phyloP scores from a whole-genome alignment of 2,888 invertebrate species.

The Epistrophella euchroma region DNA sequence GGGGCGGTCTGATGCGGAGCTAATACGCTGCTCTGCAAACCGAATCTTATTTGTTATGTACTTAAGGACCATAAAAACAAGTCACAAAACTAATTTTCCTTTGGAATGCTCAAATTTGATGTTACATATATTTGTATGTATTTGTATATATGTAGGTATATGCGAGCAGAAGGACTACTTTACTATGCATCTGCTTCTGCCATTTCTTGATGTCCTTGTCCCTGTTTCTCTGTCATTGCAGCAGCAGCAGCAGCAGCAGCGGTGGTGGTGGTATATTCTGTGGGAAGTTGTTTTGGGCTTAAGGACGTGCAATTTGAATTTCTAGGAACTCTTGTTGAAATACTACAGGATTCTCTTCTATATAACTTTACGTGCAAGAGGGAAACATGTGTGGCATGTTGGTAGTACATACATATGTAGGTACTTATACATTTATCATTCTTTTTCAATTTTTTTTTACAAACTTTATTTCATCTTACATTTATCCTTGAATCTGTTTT shows the following conservation, averaged over 20 bases:
- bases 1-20: constrained; percentile 65
- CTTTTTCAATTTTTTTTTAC: constrained; percentile 2
- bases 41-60: constrained; percentile 76
- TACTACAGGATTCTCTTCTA: constrained; percentile 3
- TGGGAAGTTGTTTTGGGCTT: constrained; percentile 47
- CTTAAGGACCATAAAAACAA: constrained; percentile 76
- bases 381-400: constrained; percentile 55
- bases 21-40: constrained; percentile 71
- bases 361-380: neutral
- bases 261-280: constrained; percentile 4
- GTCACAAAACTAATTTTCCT: constrained; percentile 73
- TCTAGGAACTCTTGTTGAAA: constrained; percentile 47
- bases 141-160: neutral
- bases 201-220: constrained; percentile 23
- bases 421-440: constrained; percentile 46
- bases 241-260: constrained; percentile 8
- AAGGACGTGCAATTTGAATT: constrained; percentile 63
- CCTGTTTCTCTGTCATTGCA: constrained; percentile 28
- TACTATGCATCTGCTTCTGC: constrained; percentile 3
- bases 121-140: constrained; percentile 36
- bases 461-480: constrained; percentile 7
- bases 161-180: constrained; percentile 50
- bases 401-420: constrained; percentile 20
- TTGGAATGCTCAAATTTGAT: constrained; percentile 69
- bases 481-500: constrained; percentile 44